phyloP scores from a whole-genome alignment of 2,888 invertebrate genomes.

The Drosophila helvetica region DNA sequence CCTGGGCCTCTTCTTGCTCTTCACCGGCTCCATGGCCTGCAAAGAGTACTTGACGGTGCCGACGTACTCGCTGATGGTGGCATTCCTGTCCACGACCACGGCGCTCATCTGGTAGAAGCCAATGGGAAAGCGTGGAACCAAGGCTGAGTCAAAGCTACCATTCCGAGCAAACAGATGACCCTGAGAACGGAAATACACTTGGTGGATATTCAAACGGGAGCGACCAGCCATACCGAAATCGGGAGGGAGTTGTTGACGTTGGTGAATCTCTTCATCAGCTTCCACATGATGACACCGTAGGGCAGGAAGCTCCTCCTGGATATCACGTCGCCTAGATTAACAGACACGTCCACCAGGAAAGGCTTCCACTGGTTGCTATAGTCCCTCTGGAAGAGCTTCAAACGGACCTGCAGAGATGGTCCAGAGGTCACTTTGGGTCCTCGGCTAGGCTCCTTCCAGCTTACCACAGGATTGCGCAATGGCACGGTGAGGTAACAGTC shows the following conservation, averaged over 20 bases:
- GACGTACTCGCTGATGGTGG: background rate
- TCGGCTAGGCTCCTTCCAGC: background rate
- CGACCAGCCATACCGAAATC: constrained; percentile 8
- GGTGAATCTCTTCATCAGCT: background rate
- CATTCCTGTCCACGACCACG: background rate
- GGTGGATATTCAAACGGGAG: background rate
- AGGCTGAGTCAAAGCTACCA: background rate
- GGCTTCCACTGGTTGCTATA: constrained; percentile 45
- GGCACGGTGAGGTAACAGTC: constrained; percentile 24
- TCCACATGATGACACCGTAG: constrained; percentile 22
- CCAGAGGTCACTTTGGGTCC: background rate
- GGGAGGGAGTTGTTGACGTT: constrained; percentile 46
- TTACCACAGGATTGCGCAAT: constrained; percentile 28
- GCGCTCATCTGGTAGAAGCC: background rate
- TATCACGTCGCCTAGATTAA: constrained; percentile 39
- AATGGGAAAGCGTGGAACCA: background rate
- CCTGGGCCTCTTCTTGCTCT: constrained; percentile 1
- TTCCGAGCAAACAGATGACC: background rate
- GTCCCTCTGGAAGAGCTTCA: constrained; percentile 22
- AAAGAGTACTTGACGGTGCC: background rate
- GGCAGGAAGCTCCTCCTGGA: constrained; percentile 16
- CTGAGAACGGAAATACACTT: background rate
- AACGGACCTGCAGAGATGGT: background rate
- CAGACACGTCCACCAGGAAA: constrained; percentile 28
- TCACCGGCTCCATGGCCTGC: constrained; percentile 4